Evolutionary conservation across 2,888 invertebrate genomes (phyloP), one percentile per base, ranked within the genome.

Genomic region (Tortricodes alternella): DNA sequence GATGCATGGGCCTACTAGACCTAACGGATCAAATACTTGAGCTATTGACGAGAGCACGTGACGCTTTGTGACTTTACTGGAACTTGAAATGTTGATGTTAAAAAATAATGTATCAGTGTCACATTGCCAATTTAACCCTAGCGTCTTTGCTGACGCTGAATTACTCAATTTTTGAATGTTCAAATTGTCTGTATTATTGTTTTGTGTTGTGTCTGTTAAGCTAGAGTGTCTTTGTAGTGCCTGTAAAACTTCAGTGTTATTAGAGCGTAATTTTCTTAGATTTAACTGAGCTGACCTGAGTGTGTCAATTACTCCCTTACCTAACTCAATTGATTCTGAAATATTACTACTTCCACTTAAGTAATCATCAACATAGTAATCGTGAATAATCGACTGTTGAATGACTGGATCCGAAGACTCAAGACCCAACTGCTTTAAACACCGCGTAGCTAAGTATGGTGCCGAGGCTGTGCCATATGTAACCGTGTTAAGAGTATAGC

Each of bases 21-120:
- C 59, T 16, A 53, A 8, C 0, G 53, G 53, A n/a, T 53, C 53
- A 41, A 59, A 59, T 4, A 53, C 16, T 27, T 59, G 50, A 1
- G 24, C 16, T 2, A 55, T 55, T 23, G 32, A 7, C 8, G 55
- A 56, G 15, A 56, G 41, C 11, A 56, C 48, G 1, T 34, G 34
- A 13, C 49, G 41, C 19, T 56, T 56, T 1, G 48, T 56, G 23
- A 44, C 34, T 11, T 56, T 56, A 1, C 15, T 18, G 3, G 19
- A 9, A 16, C 3, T 34, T 9, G 46, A 15, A 2, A 46, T 37
- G 16, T 53, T 39, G 7, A 49, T 49, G n/a, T 41, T 24, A 34
- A 49, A 56, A 3, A 21, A 21, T 1, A 56, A 16, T 8, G 18
- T 48, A 29, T 56, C 49, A 19, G 37, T 6, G 13, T 34, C 18